Evolutionary conservation across 2,797 vertebrate genomes (phyloP), one percentile per base, ranked within the genome.

Genomic region (Xerus rutilus): DNA sequence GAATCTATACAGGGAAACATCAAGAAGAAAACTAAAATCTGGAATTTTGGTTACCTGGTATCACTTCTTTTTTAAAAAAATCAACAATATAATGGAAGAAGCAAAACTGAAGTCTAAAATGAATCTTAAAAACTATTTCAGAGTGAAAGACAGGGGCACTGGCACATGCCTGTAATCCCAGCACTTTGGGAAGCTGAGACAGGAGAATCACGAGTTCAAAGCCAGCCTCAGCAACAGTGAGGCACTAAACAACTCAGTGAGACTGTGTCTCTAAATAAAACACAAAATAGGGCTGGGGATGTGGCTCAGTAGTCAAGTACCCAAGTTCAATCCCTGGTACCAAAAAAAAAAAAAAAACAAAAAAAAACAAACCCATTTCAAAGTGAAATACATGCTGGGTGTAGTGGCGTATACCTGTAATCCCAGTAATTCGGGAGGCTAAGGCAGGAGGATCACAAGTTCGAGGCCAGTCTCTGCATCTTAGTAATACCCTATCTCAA

Each of bases 1-100:
- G 92, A 93, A 90, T 62, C 47, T 90, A 90, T 18, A 67, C 9
- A 70, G 39, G 39, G 65, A 79, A 90, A 92, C 95, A 45, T 65
- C 90, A 91, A 94, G 25, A 86, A 70, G 54, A 69, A 87, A 93
- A 87, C 30, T 45, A 78, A 93, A 97, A 73, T 73, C 25, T 91
- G 86, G 5, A 86, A 79, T 89, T 90, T 82, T 93, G 84, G 76
- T 89, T 91, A 89, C 43, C n/a, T 94, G 35, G 45, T 5, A 91
- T 45, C 35, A 87, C 45, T 72, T 96, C 47, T 74, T 73, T 2
- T 72, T 2, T 72, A 82, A 95, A 96, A 91, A 89, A 59, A 25
- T 25, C 3, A 89, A 74, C 6, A 21, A 64, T 92, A 45, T 32
- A 88, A 78, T 83, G 25, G 82, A 89, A 96, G n/a, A 30, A 45